phyloP scores from a whole-genome alignment of 2,113 vertebrate species.

The Paramisgurnus dabryanus region DNA sequence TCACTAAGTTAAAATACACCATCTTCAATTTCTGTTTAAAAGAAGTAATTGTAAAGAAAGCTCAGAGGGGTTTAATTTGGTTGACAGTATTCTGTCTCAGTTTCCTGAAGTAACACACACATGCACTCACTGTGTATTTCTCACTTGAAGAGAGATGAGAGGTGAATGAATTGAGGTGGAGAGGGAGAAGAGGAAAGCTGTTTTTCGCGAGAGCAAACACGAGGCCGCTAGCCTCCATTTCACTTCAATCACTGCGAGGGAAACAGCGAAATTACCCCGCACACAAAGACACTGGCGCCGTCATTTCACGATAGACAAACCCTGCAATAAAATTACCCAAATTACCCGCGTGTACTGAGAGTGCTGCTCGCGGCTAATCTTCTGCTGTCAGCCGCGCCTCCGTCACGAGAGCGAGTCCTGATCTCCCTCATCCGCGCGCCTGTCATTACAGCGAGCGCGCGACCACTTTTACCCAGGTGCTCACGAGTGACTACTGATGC shows the following conservation, averaged over 20 bases:
- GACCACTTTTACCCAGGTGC: constrained; percentile 42
- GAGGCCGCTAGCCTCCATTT: constrained; percentile 65
- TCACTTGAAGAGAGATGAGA: constrained; percentile 46
- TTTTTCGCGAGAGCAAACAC: constrained; percentile 52
- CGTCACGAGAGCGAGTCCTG: constrained; percentile 38
- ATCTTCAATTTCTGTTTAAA: no score
- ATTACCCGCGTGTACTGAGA: constrained; percentile 75
- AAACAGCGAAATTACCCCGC: constrained; percentile 79
- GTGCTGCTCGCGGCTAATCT: constrained; percentile 77
- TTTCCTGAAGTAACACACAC: constrained; percentile 23
- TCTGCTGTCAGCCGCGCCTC: constrained; percentile 62
- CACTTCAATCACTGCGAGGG: constrained; percentile 72
- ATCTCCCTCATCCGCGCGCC: constrained; percentile 46
- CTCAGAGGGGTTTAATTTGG: background rate
- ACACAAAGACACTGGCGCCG: constrained; percentile 75
- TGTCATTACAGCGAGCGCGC: constrained; percentile 42
- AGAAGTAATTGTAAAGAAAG: background rate
- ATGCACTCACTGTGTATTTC: constrained; percentile 39
- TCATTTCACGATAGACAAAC: constrained; percentile 74
- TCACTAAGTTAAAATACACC: no score
- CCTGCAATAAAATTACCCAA: constrained; percentile 81
- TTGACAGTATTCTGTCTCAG: constrained; percentile 6
- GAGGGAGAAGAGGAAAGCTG: constrained; percentile 24
- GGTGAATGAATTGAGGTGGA: constrained; percentile 26
- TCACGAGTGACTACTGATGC: background rate